Base-by-base conservation (phyloP, 1,140 invertebrate genomes). In the Ruditapes philippinarum region DNA sequence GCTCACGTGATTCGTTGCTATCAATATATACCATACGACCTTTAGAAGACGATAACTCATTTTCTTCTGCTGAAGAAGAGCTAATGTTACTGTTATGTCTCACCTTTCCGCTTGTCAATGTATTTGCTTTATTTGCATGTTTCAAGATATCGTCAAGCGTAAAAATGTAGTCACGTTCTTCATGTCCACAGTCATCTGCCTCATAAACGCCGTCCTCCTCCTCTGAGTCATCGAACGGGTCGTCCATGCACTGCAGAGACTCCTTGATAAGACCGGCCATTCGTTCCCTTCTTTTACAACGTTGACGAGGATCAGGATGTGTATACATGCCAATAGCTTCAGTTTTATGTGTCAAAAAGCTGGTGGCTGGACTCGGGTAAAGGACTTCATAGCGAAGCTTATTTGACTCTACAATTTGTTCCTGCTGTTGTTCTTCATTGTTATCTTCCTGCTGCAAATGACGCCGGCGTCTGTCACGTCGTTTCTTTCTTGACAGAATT, bases 131-230 rank as follows among this genome's bases (percentile, higher is more conserved):
- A 40, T 79, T 80, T 22, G 85, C 60, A 54, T 88, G 74, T 28
- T 45, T 17, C 14, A 88, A n/a, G 17, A 88, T 49, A 17, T 88
- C 85, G 40, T 74, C 68, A 36, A 82, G n/a, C 19, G 51, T 62
- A 0, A 89, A 9, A 28, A n/a, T 19, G 65, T 42, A 62, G n/a
- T 57, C 70, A 40, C 17, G 36, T 1, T 3, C n/a, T 11, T 28
- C 84, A 87, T 40, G 0, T 45, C 14, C 25, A 51, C 14, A 51
- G 25, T 88, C 74, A 28, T 57, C 42, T n/a, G 36, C 51, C 11
- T 89, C 87, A 74, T 82, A 12, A 0, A 54, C 62, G 51, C 12
- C 22, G 36, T 28, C 28, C 36, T 89, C 87, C 57, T 89, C 87
- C 17, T 89, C 87, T 42, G 78, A 76, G 70, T 74, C 78, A 57